Base-by-base conservation (phyloP, 2,888 invertebrate genomes). In the Amblyjoppa fuscipennis region DNA sequence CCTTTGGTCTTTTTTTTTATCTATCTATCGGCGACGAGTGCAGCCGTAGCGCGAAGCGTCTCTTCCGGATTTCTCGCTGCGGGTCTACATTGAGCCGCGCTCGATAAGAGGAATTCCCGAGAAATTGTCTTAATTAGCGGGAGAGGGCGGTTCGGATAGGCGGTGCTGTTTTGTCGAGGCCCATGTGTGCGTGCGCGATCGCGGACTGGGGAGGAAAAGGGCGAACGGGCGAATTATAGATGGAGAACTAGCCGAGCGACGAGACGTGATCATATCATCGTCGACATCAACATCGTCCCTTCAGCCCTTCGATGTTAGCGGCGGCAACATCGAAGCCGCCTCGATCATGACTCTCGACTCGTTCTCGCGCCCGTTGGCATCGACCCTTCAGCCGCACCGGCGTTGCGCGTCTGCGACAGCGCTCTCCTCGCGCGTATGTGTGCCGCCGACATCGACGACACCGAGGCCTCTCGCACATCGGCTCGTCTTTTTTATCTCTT, bases 61-160 rank as follows among this genome's bases (percentile, higher is more conserved):
- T 77, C 83, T 83, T 83, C 59, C 75, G 79, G 76, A 73, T 80
- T 49, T 80, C 31, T 66, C 78, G 9, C 34, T 75, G 51, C 13
- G 49, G 76, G 16, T 4, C 34, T 28, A 6, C 51, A 51, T 66
- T 34, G 64, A 66, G 53, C 38, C 73, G 34, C 11, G 31, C 76
- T 86, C 80, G 90, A 91, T 91, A 91, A 91, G 91, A 89, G 91
- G 88, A 89, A 64, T 31, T 64, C 89, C 56, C 77, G 90, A 88
- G 91, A 90, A 90, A 91, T 92, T 91, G 90, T 91, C 91, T 91
- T 92, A 92, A 91, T 91, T 91, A 90, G 89, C 90, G 90, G 87
- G 89, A 90, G 91, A 90, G 90, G 11, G 59, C 3, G 3, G 25
- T 5, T 74, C 70, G 68, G 20, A 53, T 38, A 69, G 16, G 11